Conservation (phyloP, 2,888 invertebrate genomes). For the Athalia cordata region DNA sequence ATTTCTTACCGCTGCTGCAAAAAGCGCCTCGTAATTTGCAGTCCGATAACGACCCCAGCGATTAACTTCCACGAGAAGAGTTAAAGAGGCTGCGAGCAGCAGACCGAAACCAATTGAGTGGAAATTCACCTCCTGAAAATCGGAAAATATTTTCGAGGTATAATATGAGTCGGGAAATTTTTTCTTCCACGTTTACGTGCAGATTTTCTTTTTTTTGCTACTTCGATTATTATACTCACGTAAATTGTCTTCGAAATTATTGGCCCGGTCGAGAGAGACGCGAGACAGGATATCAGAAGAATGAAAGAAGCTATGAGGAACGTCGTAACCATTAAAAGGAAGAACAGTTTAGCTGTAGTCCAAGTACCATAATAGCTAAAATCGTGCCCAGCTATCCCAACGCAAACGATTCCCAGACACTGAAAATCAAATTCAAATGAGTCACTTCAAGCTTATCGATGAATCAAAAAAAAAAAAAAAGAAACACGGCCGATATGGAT, state of each 20-base stretch:
- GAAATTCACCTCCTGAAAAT: constrained; percentile 86
- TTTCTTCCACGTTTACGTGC: no score
- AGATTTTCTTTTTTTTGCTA: not conserved
- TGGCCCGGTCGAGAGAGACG: constrained; percentile 87
- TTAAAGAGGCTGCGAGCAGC: constrained; percentile 82
- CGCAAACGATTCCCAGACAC: constrained; percentile 85
- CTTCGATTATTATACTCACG: constrained; percentile 76
- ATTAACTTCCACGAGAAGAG: constrained; percentile 81
- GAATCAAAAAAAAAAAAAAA: not conserved
- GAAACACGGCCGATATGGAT: not conserved
- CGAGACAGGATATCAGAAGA: constrained; percentile 83
- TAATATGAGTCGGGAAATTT: not conserved
- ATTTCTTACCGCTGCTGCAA: constrained; percentile 84
- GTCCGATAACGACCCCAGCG: constrained; percentile 71
- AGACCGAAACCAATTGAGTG: constrained; percentile 85
- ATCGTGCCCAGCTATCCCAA: constrained; percentile 82
- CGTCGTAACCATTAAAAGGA: constrained; percentile 83
- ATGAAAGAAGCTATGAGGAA: constrained; percentile 89
- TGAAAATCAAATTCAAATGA: constrained; percentile 71
- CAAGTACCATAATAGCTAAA: constrained; percentile 67
- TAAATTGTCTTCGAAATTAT: constrained; percentile 88
- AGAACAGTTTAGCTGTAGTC: constrained; percentile 79
- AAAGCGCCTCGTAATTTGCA: constrained; percentile 78
- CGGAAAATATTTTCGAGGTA: constrained; percentile 29
- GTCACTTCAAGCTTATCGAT: not conserved